Evolutionary conservation across 1,140 invertebrate genomes (phyloP).

Genomic region (Coboldia fuscipes): DNA sequence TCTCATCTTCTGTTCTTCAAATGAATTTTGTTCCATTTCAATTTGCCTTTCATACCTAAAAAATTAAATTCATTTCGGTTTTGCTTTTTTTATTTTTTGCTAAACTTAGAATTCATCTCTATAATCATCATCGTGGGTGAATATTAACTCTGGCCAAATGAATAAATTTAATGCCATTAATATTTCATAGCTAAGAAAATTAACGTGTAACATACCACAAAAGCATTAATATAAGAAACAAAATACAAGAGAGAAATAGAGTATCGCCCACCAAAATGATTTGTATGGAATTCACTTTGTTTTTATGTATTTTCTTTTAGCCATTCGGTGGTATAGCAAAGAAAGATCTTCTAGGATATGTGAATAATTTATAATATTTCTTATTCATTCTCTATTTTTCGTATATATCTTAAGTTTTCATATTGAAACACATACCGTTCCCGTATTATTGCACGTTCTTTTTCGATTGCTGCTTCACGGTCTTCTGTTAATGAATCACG

Average conservation of each 20-base stretch:
- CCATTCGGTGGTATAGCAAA: too few species aligned
- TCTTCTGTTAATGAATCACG: conserved; percentile 25
- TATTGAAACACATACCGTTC: conserved; percentile 12
- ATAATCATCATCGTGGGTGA: too few species aligned
- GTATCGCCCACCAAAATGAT: too few species aligned
- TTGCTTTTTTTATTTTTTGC: neutral
- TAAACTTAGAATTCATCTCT: too few species aligned
- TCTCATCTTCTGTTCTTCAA: conserved; percentile 27
- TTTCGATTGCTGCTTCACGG: conserved; percentile 25
- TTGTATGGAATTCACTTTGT: too few species aligned
- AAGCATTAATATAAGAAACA: neutral
- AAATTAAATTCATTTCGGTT: neutral
- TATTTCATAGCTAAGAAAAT: neutral
- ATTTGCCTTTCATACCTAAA: conserved; percentile 27
- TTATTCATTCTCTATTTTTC: too few species aligned
- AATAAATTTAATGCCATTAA: too few species aligned
- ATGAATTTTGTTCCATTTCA: conserved; percentile 27
- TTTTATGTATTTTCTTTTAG: too few species aligned
- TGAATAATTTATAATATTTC: too few species aligned
- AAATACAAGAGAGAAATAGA: neutral
- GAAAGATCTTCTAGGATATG: too few species aligned
- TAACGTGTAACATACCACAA: neutral
- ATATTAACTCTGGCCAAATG: too few species aligned
- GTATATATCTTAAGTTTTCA: too few species aligned
- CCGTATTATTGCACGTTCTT: conserved; percentile 25